Evolutionary conservation across 2,888 invertebrate genomes (phyloP).

Genomic region (Smittia aterrima): DNA sequence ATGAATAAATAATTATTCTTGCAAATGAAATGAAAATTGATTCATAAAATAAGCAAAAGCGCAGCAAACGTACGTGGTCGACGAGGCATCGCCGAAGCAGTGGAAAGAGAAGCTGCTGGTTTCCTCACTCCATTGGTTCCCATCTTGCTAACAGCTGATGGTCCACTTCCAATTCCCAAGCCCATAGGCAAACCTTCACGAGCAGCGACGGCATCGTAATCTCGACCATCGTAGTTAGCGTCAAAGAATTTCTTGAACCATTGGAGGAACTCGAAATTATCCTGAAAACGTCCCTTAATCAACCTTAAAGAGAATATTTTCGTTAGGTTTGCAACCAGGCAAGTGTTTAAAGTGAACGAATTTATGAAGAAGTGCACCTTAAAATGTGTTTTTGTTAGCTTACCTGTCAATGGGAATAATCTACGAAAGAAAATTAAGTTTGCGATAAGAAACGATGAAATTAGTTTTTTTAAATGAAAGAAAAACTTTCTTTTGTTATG

Average conservation of each 20-base stretch:
- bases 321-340: constrained; percentile 85
- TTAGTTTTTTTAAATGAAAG: constrained; percentile 20
- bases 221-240: constrained; percentile 93
- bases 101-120: constrained; percentile 49
- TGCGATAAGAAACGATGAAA: constrained; percentile 29
- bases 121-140: constrained; percentile 43
- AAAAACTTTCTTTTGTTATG: background rate
- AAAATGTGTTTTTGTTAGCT: constrained; percentile 18
- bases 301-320: constrained; percentile 52
- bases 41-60: constrained; percentile 34
- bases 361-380: constrained; percentile 44
- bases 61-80: constrained; percentile 42
- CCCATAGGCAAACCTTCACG: constrained; percentile 86
- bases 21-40: constrained; percentile 42
- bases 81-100: constrained; percentile 44
- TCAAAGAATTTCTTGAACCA: constrained; percentile 99
- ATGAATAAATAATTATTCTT: constrained; percentile 39
- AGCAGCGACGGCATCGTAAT: constrained; percentile 86
- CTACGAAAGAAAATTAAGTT: constrained; percentile 48
- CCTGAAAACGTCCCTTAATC: constrained; percentile 98
- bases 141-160: constrained; percentile 5
- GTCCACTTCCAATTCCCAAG: constrained; percentile 57
- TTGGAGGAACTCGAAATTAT: constrained; percentile 99
- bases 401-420: constrained; percentile 55
- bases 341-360: constrained; percentile 56